Evolutionary conservation across 1,140 invertebrate species (phyloP), one percentile per base, ranked within the genome.

Genomic region (Periplaneta americana): DNA sequence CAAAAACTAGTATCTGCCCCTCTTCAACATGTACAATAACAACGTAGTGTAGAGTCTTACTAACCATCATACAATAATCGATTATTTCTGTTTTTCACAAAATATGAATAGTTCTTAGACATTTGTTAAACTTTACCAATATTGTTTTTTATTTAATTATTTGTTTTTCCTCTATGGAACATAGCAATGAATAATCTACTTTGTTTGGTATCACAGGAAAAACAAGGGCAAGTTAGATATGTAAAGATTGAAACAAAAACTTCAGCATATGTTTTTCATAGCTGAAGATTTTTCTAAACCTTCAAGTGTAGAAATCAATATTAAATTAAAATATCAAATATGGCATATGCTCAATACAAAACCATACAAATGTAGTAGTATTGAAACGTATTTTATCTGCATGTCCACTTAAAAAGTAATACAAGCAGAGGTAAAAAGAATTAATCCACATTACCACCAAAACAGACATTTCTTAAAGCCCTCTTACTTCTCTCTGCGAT

Each of bases 31-130:
- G 35, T 48, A 80, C 66, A 78, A 28, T 80, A 80, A 80, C 66
- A 74, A 80, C 8, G 17, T 34, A 37, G 35, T 48, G 48, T 34
- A 79, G 35, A 34, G 37, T 39, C 33, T 34, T 31, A 80, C n/a
- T 31, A 34, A 35, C 33, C 48, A 35, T 35, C 28, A 66, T 48
- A 80, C n/a, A 80, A 75, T 75, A 37, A 75, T 34, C 33, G 66
- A 31, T 39, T 80, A 35, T 80, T 74, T 57, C 39, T 34, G 66
- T 80, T 34, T 80, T 80, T 80, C 32, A 75, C 80, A 80, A 80
- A 80, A 80, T 80, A 80, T 80, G 66, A 80, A 74, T 28, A 66
- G 74, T 75, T 34, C 15, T 78, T 39, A 78, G n/a, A 36, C 36
- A 28, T 78, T 78, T 10, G 22, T 78, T 34, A 28, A 78, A 31